Evolutionary conservation across 30 jellyfish, hydroid and myxozoan genomes (phyloP).

Genomic region (Phacellophora camtschatica): DNA sequence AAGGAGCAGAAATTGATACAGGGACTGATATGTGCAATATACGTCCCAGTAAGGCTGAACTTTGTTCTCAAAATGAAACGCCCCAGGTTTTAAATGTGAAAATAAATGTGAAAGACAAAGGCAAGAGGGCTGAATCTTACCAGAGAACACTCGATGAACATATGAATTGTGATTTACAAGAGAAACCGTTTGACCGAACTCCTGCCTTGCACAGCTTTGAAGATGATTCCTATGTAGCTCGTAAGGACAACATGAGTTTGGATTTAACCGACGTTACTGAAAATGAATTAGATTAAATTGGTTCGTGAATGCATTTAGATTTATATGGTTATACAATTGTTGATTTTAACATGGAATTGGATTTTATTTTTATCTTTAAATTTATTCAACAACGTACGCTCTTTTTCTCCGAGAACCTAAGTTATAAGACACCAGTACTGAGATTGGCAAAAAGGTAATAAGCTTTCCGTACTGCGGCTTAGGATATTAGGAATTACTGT

Average conservation of each 20-base stretch:
- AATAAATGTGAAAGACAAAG: neutral
- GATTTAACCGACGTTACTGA: constrained; percentile 38
- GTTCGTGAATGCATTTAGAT: neutral
- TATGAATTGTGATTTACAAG: too few relatives aligned
- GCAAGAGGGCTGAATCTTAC: too few relatives aligned
- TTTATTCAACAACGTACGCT: too few relatives aligned
- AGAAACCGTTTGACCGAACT: neutral
- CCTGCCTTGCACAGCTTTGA: neutral
- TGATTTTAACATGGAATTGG: neutral
- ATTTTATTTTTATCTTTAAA: too few relatives aligned
- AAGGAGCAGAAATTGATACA: neutral
- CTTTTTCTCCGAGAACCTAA: too few relatives aligned
- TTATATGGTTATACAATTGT: neutral
- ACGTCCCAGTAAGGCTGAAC: neutral
- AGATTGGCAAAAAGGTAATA: too few relatives aligned
- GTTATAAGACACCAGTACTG: too few relatives aligned
- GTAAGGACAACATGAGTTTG: neutral
- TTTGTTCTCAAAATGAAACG: neutral
- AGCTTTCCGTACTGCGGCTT: too few relatives aligned
- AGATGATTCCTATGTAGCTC: neutral
- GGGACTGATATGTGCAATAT: neutral
- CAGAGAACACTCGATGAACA: neutral
- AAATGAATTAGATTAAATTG: constrained; percentile 20
- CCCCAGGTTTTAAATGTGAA: too few relatives aligned
- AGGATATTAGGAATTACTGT: too few relatives aligned